Percentiles rank a stretch among this genome's conserved stretches.
Evolutionary conservation across 1,140 invertebrate genomes (phyloP).

Genomic region (Leptinotarsa texana): DNA sequence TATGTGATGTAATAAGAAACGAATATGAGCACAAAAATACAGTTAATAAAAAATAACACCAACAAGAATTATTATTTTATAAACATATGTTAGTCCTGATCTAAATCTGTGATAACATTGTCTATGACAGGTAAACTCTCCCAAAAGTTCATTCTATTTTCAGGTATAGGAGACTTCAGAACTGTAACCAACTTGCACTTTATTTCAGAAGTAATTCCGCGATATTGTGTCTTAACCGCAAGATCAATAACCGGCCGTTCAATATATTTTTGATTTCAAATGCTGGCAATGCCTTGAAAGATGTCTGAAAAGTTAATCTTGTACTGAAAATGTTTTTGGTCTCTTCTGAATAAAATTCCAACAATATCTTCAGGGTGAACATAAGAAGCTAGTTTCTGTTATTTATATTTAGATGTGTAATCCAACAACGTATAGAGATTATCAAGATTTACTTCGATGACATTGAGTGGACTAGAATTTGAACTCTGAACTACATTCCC

Average conservation of each 20-base stretch:
- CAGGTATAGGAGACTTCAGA: neutral
- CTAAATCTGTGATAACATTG: neutral
- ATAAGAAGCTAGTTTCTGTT: neutral
- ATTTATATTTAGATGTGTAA: slow-evolving; percentile 21
- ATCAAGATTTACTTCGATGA: neutral
- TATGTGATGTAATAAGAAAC: too few species aligned
- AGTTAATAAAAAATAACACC: too few species aligned
- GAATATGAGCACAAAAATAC: too few species aligned
- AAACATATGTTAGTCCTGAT: too few species aligned
- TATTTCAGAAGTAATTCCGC: slow-evolving; percentile 8
- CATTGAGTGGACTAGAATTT: neutral
- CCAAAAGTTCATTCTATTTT: slow-evolving; percentile 15
- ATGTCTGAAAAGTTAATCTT: neutral
- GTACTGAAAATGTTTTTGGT: neutral
- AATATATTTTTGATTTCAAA: neutral
- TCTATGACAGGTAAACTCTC: slow-evolving; percentile 11
- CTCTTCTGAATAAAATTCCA: neutral
- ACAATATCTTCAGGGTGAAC: slow-evolving; percentile 1
- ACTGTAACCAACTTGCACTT: neutral
- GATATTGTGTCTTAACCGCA: neutral
- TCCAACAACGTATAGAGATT: neutral
- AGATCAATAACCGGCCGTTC: neutral
- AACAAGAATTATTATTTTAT: too few species aligned
- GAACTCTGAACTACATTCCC: neutral
- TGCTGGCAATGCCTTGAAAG: neutral